Base-by-base conservation (phyloP, 2,113 vertebrate genomes). In the Athene noctua region DNA sequence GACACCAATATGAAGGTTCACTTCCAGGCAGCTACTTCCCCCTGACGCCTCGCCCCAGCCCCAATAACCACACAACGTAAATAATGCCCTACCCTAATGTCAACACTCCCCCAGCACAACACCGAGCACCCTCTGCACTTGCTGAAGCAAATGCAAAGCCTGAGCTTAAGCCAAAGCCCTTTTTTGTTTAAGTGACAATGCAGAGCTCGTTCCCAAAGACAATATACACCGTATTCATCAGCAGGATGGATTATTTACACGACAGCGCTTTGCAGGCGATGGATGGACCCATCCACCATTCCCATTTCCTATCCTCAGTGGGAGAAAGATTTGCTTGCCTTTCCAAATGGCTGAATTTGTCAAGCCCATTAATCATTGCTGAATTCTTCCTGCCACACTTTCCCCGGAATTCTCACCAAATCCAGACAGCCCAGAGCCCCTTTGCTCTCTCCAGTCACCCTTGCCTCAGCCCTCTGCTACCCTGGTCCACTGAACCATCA, bases 71-170 rank as follows among this genome's bases (percentile, higher is more conserved):
- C 3, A 1, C 38, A 13, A 20, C 1, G 5, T 5, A 21, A 82
- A 67, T 15, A 80, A 77, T 1, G 3, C 20, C 49, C 68, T 27
- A 8, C n/a, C 57, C 91, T 13, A 40, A n/a, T 6, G n/a, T 26
- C 83, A 92, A 55, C 38, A 19, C 5, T 27, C 13, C 57, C 47
- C 7, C 4, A 0, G 20, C 59, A 80, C 16, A 6, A 1, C 22
- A 9, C 67, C 0, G 2, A 58, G 68, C 86, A 44, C 13, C 65
- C 51, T 27, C 49, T 2, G 54, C 13, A 1, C 51, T 36, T 14
- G 15, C 40, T 1, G 0, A 22, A 81, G 78, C 36, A 63, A 44
- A 70, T 0, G 3, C 0, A 2, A 36, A 34, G 72, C 20, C 49
- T 34, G 17, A 78, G 67, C 23, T 88, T 38, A 13, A 4, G 1